Evolutionary conservation across 2,113 vertebrate species (phyloP).

Genomic region (Ascaphus truei): DNA sequence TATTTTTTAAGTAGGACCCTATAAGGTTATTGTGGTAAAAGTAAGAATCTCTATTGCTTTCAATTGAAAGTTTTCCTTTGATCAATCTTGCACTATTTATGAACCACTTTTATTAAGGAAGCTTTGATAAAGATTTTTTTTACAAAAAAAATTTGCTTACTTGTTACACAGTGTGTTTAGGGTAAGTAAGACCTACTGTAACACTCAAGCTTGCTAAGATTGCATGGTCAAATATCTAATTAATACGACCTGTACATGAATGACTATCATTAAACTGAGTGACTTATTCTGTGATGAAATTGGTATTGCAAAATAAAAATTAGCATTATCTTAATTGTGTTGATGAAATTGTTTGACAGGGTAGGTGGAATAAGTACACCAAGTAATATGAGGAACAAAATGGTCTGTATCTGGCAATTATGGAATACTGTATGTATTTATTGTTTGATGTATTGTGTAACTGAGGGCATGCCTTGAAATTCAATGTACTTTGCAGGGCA

Average conservation of each 20-base stretch:
- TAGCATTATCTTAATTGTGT: background rate
- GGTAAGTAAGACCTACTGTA: background rate
- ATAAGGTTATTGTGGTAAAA: too few species aligned
- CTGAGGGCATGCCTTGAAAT: background rate
- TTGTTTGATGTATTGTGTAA: slow-evolving; percentile 6
- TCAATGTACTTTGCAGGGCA: background rate
- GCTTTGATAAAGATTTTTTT: too few species aligned
- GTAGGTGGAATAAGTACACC: background rate
- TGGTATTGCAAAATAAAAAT: background rate
- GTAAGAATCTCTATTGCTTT: too few species aligned
- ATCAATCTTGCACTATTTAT: too few species aligned
- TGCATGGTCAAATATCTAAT: background rate
- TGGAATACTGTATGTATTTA: background rate
- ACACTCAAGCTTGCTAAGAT: background rate
- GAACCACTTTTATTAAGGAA: too few species aligned
- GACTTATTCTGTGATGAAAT: background rate
- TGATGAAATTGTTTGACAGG: slow-evolving; percentile 18
- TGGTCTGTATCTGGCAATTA: slow-evolving; percentile 10
- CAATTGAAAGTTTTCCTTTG: too few species aligned
- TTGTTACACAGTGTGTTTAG: background rate
- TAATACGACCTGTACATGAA: background rate
- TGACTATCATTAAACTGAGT: background rate
- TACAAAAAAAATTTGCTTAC: too few species aligned
- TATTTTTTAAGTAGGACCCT: too few species aligned
- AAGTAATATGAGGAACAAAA: slow-evolving; percentile 16